Evolutionary conservation across 2,797 vertebrate genomes (phyloP).

Genomic region (Myripristis murdjan): DNA sequence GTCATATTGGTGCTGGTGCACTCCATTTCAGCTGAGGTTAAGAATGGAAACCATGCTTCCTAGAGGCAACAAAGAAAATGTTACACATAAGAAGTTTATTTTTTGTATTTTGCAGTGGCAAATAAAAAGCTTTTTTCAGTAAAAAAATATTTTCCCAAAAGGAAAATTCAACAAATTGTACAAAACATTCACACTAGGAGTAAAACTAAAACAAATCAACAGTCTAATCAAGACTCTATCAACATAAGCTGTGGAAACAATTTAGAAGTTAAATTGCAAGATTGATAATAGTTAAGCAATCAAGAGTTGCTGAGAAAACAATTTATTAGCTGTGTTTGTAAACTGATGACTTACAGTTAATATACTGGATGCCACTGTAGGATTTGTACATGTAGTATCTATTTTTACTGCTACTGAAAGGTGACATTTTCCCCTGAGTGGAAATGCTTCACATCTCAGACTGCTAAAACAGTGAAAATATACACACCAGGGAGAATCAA

Average conservation of each 20-base stretch:
- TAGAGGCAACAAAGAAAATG: conserved; percentile 1
- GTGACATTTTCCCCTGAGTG: too few relatives aligned
- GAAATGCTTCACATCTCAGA: too few relatives aligned
- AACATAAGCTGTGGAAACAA: background rate
- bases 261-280: background rate
- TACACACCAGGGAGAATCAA: too few relatives aligned
- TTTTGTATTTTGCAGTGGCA: conserved; percentile 16
- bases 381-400: too few relatives aligned
- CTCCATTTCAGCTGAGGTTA: background rate
- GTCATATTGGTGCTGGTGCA: too few relatives aligned
- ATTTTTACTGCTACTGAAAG: too few relatives aligned
- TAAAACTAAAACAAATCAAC: background rate
- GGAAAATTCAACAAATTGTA: conserved; percentile 19
- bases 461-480: too few relatives aligned
- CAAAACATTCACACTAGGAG: conserved; percentile 5
- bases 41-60: background rate
- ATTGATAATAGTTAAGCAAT: too few relatives aligned
- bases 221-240: background rate
- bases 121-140: conserved; percentile 26
- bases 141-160: conserved; percentile 33
- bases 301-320: too few relatives aligned
- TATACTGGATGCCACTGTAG: too few relatives aligned
- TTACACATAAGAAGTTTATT: conserved; percentile 49
- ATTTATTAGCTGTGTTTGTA: too few relatives aligned
- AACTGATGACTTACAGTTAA: too few relatives aligned